These are phyloP conservation scores for Eurois occulta DNA, from an alignment of 2,888 invertebrate species.

Conservation along the genomic window DNA sequence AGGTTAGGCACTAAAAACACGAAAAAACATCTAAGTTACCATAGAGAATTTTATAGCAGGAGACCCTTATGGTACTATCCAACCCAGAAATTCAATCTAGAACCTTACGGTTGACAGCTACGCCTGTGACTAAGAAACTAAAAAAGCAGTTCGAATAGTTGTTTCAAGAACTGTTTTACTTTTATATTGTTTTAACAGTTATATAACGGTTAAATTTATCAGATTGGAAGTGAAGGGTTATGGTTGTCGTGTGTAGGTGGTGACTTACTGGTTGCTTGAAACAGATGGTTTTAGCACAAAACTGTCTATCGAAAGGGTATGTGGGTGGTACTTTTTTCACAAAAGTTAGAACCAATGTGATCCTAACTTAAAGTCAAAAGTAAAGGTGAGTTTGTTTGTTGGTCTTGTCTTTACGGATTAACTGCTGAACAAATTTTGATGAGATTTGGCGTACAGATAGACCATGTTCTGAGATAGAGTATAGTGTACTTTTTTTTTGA, in stretches of 20 bases:
- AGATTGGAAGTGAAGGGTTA: slow-evolving; percentile 53
- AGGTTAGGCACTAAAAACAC: not conserved
- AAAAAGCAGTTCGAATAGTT: slow-evolving; percentile 12
- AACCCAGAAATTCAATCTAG: not conserved
- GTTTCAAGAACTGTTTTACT: slow-evolving; percentile 34
- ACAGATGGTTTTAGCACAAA: slow-evolving; percentile 21
- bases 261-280: slow-evolving; percentile 33
- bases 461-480: not conserved
- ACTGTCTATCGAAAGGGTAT: not conserved
- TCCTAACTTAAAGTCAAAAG: not conserved
- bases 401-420: not conserved
- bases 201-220: slow-evolving; percentile 50
- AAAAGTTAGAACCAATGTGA: not conserved
- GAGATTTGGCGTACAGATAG: not conserved
- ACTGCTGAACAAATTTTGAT: not conserved
- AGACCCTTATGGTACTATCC: not conserved
- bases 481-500: not conserved
- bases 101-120: not conserved
- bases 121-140: not conserved
- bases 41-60: not conserved
- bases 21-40: not conserved
- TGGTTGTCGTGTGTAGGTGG: slow-evolving; percentile 48
- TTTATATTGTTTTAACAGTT: slow-evolving; percentile 48
- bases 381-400: not conserved
- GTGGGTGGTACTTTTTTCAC: not conserved